Conservation (phyloP, 2,113 vertebrate genomes). For the Bubo blakistoni region DNA sequence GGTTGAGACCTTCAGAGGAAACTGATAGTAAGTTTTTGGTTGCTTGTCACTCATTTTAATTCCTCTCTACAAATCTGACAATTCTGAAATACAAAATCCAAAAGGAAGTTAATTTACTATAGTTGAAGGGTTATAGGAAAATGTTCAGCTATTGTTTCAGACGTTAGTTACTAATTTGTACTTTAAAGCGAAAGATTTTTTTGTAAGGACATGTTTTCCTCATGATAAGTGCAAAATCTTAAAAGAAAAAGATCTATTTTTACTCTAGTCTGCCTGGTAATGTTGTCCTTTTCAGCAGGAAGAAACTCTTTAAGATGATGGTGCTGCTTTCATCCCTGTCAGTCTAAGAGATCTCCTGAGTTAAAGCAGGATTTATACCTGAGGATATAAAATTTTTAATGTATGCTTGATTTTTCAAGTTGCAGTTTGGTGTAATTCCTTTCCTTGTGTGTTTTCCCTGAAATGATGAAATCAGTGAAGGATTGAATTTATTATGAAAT, state of each 20-base stretch:
- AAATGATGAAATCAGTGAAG: background rate
- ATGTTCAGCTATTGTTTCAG: background rate
- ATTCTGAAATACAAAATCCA: background rate
- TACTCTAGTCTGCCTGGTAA: background rate
- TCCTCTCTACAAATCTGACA: slow-evolving; percentile 2
- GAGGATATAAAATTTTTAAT: background rate
- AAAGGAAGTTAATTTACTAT: background rate
- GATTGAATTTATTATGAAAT: background rate
- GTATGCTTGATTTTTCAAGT: background rate
- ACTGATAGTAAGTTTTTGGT: slow-evolving; percentile 71
- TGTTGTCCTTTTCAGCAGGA: background rate
- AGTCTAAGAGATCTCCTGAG: background rate
- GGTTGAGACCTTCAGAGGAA: slow-evolving; percentile 65
- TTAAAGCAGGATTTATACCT: background rate
- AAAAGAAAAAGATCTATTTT: background rate
- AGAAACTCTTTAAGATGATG: background rate
- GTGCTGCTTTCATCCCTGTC: background rate
- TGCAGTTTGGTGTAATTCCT: background rate
- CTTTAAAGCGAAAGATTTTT: background rate
- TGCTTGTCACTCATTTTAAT: background rate
- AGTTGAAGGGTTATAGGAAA: background rate
- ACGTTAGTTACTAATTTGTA: background rate
- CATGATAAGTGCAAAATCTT: background rate
- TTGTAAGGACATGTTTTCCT: background rate
- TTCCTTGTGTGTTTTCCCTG: background rate